Base-by-base conservation (phyloP, 1,140 invertebrate species). In the Drosophila lacteicornis region DNA sequence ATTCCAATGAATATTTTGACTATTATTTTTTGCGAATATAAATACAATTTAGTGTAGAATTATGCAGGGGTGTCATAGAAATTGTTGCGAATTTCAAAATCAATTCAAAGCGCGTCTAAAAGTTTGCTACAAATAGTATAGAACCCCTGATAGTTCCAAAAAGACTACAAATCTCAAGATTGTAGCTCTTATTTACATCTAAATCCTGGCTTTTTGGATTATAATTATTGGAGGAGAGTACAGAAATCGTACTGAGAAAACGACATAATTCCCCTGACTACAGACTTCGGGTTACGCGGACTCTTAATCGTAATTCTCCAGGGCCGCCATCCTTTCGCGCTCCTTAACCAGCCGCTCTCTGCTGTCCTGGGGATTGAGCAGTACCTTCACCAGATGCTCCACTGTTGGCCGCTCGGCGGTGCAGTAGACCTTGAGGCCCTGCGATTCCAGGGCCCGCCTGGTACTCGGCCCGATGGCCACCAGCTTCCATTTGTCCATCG, bases 401-500 rank as follows among this genome's bases (percentile, higher is more conserved):
- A 92, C 92, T 1, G 92, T 91, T 12, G 92, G 92, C 40, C 92
- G 88, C 68, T 93, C 92, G 7, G 92, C 92, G 9, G 91, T 92
- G 53, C 86, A 91, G 47, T 84, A 91, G 5, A 92, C 92, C 19
- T 76, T 79, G 9, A 92, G 53, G 0, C 82, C 91, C 30, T 77
- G 65, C 0, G 73, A 63, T 46, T 92, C 91, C 7, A 93, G 57
- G 17, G 85, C 88, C 11, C 91, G 90, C 15, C 92, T 59, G 8
- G 92, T 93, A 33, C 92, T 93, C 3, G 92, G 92, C 2, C 92
- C 92, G 27, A 93, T 93, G 15, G 92, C 92, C 46, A 93, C 90
- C 45, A 93, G 71, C 57, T 92, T 93, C 74, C 80, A 91, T 6
- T 83, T 80, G 30, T 91, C 75, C 69, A 90, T 61, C 22, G 61